phyloP scores from a whole-genome alignment of 2,797 vertebrate species.

The Aselliscus stoliczkanus region DNA sequence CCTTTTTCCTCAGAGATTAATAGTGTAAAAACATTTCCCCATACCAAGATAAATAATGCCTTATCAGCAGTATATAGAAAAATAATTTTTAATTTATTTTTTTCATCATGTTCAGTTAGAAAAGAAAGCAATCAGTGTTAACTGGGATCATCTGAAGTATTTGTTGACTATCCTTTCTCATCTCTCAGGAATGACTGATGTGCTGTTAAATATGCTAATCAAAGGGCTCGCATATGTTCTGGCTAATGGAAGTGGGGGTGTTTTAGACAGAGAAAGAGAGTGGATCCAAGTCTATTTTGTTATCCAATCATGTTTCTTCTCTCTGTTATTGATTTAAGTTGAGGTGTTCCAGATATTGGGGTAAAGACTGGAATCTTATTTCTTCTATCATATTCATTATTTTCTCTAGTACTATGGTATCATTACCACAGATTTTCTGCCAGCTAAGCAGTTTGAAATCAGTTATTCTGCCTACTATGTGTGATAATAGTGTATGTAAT shows the following conservation, averaged over 20 bases:
- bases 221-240: slow-evolving; percentile 87
- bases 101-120: not conserved
- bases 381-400: slow-evolving; percentile 87
- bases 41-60: not conserved
- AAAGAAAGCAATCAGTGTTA: not conserved
- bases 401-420: slow-evolving; percentile 88
- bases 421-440: slow-evolving; percentile 90
- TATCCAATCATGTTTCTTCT: slow-evolving; percentile 34
- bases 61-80: not conserved
- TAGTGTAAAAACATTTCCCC: not conserved
- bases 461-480: slow-evolving; percentile 86
- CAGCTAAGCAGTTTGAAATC: slow-evolving; percentile 85
- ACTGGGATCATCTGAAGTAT: not conserved
- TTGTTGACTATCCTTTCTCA: slow-evolving; percentile 65
- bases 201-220: slow-evolving; percentile 88
- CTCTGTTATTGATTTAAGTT: not conserved
- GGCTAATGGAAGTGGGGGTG: slow-evolving; percentile 84
- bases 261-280: slow-evolving; percentile 69
- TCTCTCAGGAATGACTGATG: slow-evolving; percentile 70
- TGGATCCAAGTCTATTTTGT: slow-evolving; percentile 52
- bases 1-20: not conserved
- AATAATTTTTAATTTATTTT: not conserved
- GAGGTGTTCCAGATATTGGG: slow-evolving; percentile 64
- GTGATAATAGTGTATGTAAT: slow-evolving; percentile 88
- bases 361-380: slow-evolving; percentile 79